Percentiles rank a stretch among this genome's conserved stretches.
Conservation (phyloP, 2,888 invertebrate species). For the Coleophora deauratella region DNA sequence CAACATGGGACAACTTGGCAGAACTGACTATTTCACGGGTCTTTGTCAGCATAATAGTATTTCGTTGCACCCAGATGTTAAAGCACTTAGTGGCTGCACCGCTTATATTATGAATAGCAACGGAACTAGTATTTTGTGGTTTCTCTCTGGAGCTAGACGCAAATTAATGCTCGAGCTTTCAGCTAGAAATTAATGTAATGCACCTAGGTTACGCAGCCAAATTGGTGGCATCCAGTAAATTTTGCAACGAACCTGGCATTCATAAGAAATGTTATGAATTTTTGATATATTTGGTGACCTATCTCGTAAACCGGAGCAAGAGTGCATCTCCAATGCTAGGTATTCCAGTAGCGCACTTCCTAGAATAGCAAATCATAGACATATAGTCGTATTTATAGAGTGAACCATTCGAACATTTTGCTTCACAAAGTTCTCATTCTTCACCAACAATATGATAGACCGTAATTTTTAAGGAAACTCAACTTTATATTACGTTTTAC, state of each 20-base stretch:
- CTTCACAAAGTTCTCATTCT: too few relatives aligned
- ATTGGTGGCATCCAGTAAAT: conserved; percentile 63
- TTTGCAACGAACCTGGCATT: conserved; percentile 34
- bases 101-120: conserved; percentile 71
- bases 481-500: too few relatives aligned
- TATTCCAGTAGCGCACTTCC: not conserved
- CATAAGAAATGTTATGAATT: conserved; percentile 48
- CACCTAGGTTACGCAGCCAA: conserved; percentile 65
- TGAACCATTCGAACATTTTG: too few relatives aligned
- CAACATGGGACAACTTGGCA: too few relatives aligned
- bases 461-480: too few relatives aligned
- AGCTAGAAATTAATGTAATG: conserved; percentile 72
- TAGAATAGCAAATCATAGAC: too few relatives aligned
- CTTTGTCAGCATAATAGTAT: conserved; percentile 61
- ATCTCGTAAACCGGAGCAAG: conserved; percentile 5
- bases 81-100: conserved; percentile 67
- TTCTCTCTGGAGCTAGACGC: conserved; percentile 62
- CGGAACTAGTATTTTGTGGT: conserved; percentile 71
- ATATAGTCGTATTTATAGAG: too few relatives aligned
- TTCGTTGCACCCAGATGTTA: conserved; percentile 64
- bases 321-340: not conserved
- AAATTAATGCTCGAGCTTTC: conserved; percentile 69
- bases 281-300: conserved; percentile 33
- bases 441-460: too few relatives aligned
- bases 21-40: conserved; percentile 22